These are phyloP conservation scores for Gastrophryne carolinensis DNA, from an alignment of 2,797 vertebrate species.

Conservation along the genomic window DNA sequence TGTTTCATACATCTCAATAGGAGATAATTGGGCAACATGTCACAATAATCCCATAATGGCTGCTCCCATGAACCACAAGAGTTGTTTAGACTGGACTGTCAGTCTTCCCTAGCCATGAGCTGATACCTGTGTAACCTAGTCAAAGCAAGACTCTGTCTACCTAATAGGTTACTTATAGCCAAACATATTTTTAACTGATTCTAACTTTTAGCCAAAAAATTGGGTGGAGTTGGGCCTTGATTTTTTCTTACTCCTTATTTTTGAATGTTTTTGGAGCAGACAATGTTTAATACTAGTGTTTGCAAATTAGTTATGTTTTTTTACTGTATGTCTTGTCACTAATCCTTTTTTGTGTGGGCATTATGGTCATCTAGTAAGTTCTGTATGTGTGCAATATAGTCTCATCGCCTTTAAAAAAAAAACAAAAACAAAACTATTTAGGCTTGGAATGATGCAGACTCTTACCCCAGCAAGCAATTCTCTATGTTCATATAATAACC, in stretches of 20 bases:
- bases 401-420: neutral
- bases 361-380: conserved; percentile 67
- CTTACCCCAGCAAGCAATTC: neutral
- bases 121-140: too few species aligned
- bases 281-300: conserved; percentile 17
- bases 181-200: too few species aligned
- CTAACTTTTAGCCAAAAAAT: too few species aligned
- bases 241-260: conserved; percentile 50
- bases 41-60: too few species aligned
- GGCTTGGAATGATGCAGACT: neutral
- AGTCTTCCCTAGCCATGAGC: too few species aligned
- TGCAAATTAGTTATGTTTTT: neutral
- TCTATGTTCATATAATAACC: conserved; percentile 66
- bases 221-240: too few species aligned
- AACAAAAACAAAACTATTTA: neutral
- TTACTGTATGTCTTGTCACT: neutral
- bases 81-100: too few species aligned
- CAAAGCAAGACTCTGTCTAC: too few species aligned
- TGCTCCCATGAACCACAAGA: too few species aligned
- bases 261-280: conserved; percentile 15
- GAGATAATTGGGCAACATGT: too few species aligned
- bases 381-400: neutral
- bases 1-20: too few species aligned
- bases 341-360: conserved; percentile 57
- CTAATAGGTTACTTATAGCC: too few species aligned